Base-by-base conservation (phyloP, 2,888 invertebrate species). In the Helicoverpa assulta region DNA sequence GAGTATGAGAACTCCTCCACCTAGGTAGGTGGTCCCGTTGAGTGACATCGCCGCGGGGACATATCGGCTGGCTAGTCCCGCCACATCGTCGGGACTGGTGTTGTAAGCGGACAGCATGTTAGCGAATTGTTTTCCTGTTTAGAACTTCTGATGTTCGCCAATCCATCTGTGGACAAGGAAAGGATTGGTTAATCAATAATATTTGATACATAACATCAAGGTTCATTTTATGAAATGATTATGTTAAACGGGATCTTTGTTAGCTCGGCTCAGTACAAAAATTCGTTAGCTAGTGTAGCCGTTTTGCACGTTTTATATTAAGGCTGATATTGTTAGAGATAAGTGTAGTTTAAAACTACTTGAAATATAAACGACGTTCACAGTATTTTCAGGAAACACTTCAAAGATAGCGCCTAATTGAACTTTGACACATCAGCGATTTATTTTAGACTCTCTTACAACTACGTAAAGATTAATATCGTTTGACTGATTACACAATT, bases 1-100 rank as follows among this genome's bases (percentile, higher is more conserved):
- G 78, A 95, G 86, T 77, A 95, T 94, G 50, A 92, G 78, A 65
- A 94, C 91, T 71, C 94, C 94, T 76, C 91, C 90, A 37, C 91
- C 90, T 37, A 91, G 57, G 73, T 90, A 90, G 7, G 87, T 82
- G 40, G 92, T 88, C 67, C 89, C 89, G 88, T 94, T 95, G 70
- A 91, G 84, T 87, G 89, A 88, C 94, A 95, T 94, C 78, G 88
- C 89, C 78, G 88, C 83, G 76, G 87, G 83, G 47, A 85, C 92
- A 91, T 92, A 82, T 80, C 89, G 88, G 67, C 80, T 83, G 19
- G 85, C 82, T 84, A 88, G 70, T 47, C 86, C 72, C 58, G 85
- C 80, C 56, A 83, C 83, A 75, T 85, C 84, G 62, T 90, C 86
- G 77, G 89, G 81, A 73, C 87, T 81, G 81, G 77, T 85, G 78